These are phyloP conservation scores for Hydractinia echinata DNA, from an alignment of 30 jellyfish, hydroid and myxozoan genomes.

Conservation along the genomic window DNA sequence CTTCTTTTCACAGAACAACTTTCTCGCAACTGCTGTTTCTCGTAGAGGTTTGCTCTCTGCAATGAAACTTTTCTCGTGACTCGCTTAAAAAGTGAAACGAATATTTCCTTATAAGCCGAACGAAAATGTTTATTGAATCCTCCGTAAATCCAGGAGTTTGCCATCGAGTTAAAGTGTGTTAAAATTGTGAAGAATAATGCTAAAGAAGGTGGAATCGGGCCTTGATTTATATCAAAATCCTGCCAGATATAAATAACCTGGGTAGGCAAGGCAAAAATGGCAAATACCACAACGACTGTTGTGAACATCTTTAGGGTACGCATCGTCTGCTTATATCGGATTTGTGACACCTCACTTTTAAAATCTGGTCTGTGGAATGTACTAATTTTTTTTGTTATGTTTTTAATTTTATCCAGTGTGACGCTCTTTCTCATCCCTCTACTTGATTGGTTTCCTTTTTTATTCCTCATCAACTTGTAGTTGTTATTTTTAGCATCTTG, in stretches of 20 bases:
- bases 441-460: neutral
- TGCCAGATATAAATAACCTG: constrained; percentile 38
- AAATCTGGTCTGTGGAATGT: constrained; percentile 22
- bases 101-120: constrained; percentile 23
- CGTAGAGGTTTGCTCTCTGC: no score
- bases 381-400: constrained; percentile 13
- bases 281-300: constrained; percentile 39
- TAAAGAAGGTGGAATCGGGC: constrained; percentile 3
- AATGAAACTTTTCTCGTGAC: no score
- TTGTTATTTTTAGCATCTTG: neutral
- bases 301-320: constrained; percentile 42
- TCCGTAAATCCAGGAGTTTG: constrained; percentile 50
- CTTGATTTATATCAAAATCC: constrained; percentile 6
- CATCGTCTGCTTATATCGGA: constrained; percentile 34
- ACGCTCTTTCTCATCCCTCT: neutral
- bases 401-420: neutral
- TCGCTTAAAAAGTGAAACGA: neutral
- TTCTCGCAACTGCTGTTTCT: no score
- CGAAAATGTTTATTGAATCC: constrained; percentile 28
- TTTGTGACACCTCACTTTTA: constrained; percentile 15
- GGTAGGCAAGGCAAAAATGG: constrained; percentile 40
- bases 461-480: no score
- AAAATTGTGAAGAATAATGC: neutral
- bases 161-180: constrained; percentile 33
- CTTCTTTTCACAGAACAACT: no score